A percentile compares a stretch with the other conserved stretches of the same genome.
Conservation (phyloP, 2,113 vertebrate species). For the Saiga tatarica region DNA sequence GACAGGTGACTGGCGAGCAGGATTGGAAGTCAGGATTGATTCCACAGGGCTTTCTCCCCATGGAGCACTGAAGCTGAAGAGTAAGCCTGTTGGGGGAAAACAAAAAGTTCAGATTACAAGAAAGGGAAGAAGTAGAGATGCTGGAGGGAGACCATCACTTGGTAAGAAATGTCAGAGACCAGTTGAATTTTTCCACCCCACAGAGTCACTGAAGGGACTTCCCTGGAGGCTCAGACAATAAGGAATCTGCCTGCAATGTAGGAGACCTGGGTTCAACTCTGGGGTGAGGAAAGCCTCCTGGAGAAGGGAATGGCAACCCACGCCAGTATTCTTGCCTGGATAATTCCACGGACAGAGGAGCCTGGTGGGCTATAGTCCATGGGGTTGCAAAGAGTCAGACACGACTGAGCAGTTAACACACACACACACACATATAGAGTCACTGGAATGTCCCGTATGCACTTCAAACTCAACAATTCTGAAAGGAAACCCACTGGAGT, state of each 20-base stretch:
- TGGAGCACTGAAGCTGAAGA: slow-evolving; percentile 29
- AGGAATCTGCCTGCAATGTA: neutral
- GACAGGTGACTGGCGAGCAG: neutral
- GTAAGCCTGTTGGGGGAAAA: slow-evolving; percentile 11
- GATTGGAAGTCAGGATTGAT: neutral
- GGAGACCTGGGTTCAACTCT: neutral
- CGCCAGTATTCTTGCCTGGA: neutral
- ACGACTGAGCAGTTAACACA: neutral
- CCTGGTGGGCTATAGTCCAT: neutral
- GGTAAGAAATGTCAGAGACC: neutral
- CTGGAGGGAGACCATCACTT: neutral
- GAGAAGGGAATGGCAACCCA: neutral
- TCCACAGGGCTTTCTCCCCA: neutral
- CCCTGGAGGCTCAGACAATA: neutral
- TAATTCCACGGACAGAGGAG: neutral
- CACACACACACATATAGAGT: neutral
- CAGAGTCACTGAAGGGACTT: neutral
- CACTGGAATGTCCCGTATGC: neutral
- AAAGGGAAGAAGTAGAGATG: neutral
- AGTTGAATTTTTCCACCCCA: neutral
- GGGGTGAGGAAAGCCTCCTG: neutral
- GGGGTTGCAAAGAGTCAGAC: neutral
- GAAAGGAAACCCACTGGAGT: neutral
- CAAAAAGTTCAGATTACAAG: neutral
- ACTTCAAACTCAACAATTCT: neutral